phyloP scores from a whole-genome alignment of 2,113 vertebrate genomes.

The Ancistrus triradiatus region DNA sequence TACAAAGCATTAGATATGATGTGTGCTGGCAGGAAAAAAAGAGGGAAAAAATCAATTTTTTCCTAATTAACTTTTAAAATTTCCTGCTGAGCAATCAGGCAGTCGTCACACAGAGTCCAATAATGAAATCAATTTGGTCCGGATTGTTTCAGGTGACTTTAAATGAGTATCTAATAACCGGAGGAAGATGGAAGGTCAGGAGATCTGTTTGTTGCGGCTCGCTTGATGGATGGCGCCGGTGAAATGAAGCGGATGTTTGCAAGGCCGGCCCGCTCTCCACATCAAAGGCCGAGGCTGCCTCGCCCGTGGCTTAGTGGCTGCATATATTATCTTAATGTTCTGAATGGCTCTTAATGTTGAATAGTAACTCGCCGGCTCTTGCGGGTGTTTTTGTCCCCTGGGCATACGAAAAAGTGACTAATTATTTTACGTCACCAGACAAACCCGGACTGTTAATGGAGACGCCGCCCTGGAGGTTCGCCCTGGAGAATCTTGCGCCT shows the following conservation, averaged over 20 bases:
- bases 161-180: slow-evolving; percentile 73
- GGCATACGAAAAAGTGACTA: slow-evolving; percentile 13
- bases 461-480: background rate
- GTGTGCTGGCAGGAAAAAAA: slow-evolving; percentile 13
- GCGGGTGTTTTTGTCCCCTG: slow-evolving; percentile 5
- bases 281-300: slow-evolving; percentile 57
- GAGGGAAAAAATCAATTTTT: slow-evolving; percentile 63
- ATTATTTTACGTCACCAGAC: slow-evolving; percentile 2
- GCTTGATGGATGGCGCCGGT: slow-evolving; percentile 59
- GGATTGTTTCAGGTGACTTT: slow-evolving; percentile 75
- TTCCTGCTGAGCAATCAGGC: slow-evolving; percentile 67
- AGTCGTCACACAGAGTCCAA: slow-evolving; percentile 58
- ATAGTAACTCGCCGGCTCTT: slow-evolving; percentile 15
- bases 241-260: slow-evolving; percentile 56
- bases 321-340: slow-evolving; percentile 50
- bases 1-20: background rate
- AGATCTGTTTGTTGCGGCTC: slow-evolving; percentile 57
- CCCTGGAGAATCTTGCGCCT: slow-evolving; percentile 65
- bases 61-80: slow-evolving; percentile 70
- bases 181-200: slow-evolving; percentile 67
- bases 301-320: slow-evolving; percentile 50
- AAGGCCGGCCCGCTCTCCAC: slow-evolving; percentile 55
- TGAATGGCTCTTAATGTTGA: slow-evolving; percentile 29
- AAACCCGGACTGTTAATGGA: slow-evolving; percentile 16
- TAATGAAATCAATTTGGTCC: slow-evolving; percentile 75